Evolutionary conservation across 1,140 invertebrate genomes (phyloP), one percentile per base, ranked within the genome.

Genomic region (Sitophilus oryzae): DNA sequence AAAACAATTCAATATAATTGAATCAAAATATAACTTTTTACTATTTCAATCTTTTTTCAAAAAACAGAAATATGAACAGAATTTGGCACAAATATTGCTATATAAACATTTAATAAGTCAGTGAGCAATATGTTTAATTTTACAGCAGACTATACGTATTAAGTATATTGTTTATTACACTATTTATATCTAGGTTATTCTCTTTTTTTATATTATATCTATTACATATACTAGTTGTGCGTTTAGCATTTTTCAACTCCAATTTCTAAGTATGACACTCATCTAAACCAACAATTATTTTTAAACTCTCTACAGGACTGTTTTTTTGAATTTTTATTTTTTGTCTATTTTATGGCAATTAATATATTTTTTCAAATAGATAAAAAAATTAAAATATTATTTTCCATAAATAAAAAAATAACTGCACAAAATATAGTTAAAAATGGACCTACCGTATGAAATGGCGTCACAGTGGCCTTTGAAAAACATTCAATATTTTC

Each of bases 1-100:
- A n/a, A n/a, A n/a, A n/a, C n/a, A n/a, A n/a, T n/a, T n/a, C n/a
- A n/a, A n/a, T n/a, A n/a, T n/a, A n/a, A n/a, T n/a, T n/a, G n/a
- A n/a, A n/a, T n/a, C n/a, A n/a, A n/a, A n/a, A n/a, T n/a, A n/a
- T n/a, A n/a, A n/a, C n/a, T n/a, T n/a, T n/a, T n/a, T n/a, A n/a
- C n/a, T n/a, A n/a, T n/a, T n/a, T n/a, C n/a, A n/a, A n/a, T n/a
- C n/a, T n/a, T n/a, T n/a, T n/a, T n/a, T n/a, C n/a, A n/a, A n/a
- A n/a, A n/a, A n/a, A n/a, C n/a, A n/a, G n/a, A n/a, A n/a, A n/a
- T n/a, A n/a, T n/a, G n/a, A n/a, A n/a, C n/a, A n/a, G n/a, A n/a
- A n/a, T n/a, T n/a, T 58, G 56, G 56, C 53, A 60, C 53, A 52
- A 30, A 52, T 57, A 60, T 60, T 60, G 53, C 48, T 60, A 57